Evolutionary conservation across 1,140 invertebrate genomes (phyloP), one percentile per base, ranked within the genome.

Genomic region (Paramacrobiotus metropolitanus): DNA sequence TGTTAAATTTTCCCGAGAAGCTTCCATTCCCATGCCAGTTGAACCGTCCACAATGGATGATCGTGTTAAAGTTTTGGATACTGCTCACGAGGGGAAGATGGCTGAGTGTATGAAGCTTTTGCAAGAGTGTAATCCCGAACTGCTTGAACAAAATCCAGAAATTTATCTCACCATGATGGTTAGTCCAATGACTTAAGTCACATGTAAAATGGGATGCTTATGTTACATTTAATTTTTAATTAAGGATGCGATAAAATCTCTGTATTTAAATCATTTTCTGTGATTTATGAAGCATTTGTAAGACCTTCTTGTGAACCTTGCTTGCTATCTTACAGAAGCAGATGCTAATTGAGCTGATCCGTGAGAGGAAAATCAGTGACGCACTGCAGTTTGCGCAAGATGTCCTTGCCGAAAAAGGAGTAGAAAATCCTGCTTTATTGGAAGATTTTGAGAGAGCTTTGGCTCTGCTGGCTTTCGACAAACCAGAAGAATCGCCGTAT

Each of bases 321-420:
- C n/a, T n/a, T n/a, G n/a, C 28, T 55, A 9, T 40, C 45, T 67
- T 73, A 30, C 71, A 88, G 83, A 92, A 96, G 80, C 78, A 95
- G 65, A 90, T 96, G 72, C 71, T 96, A 2, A 86, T 97, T 68
- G 92, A 97, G 73, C 71, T 96, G 28, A 96, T 96, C 34, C 77
- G 87, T 62, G 79, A 82, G 44, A 87, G 87, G 18, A 81, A 86
- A 64, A 82, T 94, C n/a, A 91, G 95, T 71, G 87, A 88, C 69
- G 92, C 92, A 0, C 71, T 97, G n/a, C 81, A 86, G 59, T 97
- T 93, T 76, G 92, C 92, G 2, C 90, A 95, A 70, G 87, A 85
- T 44, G 86, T 93, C 69, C 73, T 97, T 24, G 78, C 79, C 30
- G 91, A 96, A 74, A 82, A 87, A 40, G 91, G 89, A 2, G 89